These are phyloP conservation scores for Drosophila buzzatii DNA, from an alignment of 2,888 invertebrate genomes.

Conservation along the genomic window DNA sequence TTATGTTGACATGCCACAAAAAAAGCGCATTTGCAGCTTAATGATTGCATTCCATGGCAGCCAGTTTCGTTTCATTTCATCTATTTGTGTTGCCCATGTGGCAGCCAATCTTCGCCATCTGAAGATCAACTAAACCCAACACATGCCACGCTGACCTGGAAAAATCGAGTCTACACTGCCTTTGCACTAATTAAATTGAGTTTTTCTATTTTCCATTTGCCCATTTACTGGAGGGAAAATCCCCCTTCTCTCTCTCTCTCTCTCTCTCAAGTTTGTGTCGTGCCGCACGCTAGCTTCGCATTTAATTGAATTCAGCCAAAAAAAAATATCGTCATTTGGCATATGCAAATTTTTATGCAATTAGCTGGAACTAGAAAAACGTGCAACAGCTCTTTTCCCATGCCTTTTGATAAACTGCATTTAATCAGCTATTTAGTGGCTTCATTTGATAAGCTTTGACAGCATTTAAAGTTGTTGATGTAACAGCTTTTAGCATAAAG, in stretches of 20 bases:
- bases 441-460: slow-evolving; percentile 11
- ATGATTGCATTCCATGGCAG: slow-evolving; percentile 60
- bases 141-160: slow-evolving; percentile 60
- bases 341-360: slow-evolving; percentile 72
- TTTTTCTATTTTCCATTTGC: slow-evolving; percentile 10
- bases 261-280: background rate
- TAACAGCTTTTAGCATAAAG: slow-evolving; percentile 1
- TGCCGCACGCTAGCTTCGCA: slow-evolving; percentile 48
- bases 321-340: slow-evolving; percentile 34
- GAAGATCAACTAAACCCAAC: slow-evolving; percentile 27
- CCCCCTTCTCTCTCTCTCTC: background rate
- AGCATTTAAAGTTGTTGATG: background rate
- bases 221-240: too few relatives aligned
- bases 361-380: slow-evolving; percentile 46
- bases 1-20: slow-evolving; percentile 70
- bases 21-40: slow-evolving; percentile 55
- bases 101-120: slow-evolving; percentile 41
- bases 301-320: slow-evolving; percentile 50
- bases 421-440: slow-evolving; percentile 24
- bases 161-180: slow-evolving; percentile 32
- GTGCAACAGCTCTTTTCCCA: slow-evolving; percentile 39
- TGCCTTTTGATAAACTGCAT: slow-evolving; percentile 11
- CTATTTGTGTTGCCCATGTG: slow-evolving; percentile 44
- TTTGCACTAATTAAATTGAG: slow-evolving; percentile 43
- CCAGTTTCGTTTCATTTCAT: slow-evolving; percentile 30